phyloP scores from a whole-genome alignment of 2,888 invertebrate species.

The Synergus umbraculus region DNA sequence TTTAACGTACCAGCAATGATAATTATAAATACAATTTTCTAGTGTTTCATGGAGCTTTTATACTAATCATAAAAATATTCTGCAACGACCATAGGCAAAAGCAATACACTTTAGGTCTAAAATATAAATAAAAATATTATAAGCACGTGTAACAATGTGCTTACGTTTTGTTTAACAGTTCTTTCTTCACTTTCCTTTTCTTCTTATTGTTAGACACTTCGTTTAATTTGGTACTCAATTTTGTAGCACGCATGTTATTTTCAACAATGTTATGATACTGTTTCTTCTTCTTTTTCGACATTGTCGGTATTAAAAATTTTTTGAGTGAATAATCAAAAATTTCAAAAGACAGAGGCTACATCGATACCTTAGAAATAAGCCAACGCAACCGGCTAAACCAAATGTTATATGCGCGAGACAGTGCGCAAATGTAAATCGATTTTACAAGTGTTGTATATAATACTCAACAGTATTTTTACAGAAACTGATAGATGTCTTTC shows the following conservation, averaged over 20 bases:
- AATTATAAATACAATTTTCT: neutral
- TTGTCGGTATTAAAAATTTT: neutral
- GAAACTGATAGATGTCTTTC: neutral
- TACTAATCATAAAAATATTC: neutral
- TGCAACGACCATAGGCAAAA: neutral
- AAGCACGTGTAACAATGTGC: conserved; percentile 16
- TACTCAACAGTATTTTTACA: conserved; percentile 30
- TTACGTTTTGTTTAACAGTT: conserved; percentile 34
- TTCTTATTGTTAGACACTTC: conserved; percentile 36
- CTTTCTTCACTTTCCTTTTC: conserved; percentile 28
- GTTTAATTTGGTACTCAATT: conserved; percentile 10
- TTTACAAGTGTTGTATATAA: conserved; percentile 6
- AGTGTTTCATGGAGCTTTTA: neutral
- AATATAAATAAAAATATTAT: neutral
- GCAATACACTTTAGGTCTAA: neutral
- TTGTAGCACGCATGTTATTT: conserved; percentile 31
- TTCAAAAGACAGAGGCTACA: neutral
- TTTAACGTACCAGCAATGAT: neutral
- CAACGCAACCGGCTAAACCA: conserved; percentile 9
- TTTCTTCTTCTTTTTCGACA: conserved; percentile 41
- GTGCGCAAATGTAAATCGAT: conserved; percentile 40
- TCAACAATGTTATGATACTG: conserved; percentile 23
- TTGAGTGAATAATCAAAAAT: conserved; percentile 3
- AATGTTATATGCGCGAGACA: conserved; percentile 24
- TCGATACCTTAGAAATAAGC: neutral